Percentiles rank a stretch among this genome's conserved stretches.
Conservation (phyloP, 2,888 invertebrate species). For the Antitype chi region DNA sequence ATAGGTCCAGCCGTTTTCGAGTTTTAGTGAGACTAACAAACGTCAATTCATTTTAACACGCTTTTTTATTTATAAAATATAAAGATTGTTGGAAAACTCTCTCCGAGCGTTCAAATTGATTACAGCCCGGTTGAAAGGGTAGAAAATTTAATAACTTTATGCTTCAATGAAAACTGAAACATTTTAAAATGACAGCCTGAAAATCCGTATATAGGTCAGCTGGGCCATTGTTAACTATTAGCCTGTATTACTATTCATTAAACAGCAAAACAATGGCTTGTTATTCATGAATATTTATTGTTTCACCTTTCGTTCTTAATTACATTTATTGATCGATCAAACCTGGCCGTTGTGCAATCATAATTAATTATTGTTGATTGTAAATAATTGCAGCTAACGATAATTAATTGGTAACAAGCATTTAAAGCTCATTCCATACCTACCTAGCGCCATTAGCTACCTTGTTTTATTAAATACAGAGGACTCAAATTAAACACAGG, state of each 20-base stretch:
- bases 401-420: neutral
- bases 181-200: conserved; percentile 12
- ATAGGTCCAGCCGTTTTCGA: too few species aligned
- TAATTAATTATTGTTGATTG: conserved; percentile 42
- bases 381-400: conserved; percentile 13
- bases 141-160: conserved; percentile 20
- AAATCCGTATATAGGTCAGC: conserved; percentile 32
- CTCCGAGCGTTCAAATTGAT: conserved; percentile 12
- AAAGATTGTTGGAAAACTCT: neutral
- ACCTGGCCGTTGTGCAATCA: conserved; percentile 3
- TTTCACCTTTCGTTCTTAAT: conserved; percentile 26
- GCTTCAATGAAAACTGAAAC: conserved; percentile 12
- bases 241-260: conserved; percentile 38
- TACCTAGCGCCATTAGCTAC: neutral
- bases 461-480: conserved; percentile 1
- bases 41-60: too few species aligned
- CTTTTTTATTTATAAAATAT: too few species aligned
- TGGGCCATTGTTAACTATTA: conserved; percentile 21
- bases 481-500: conserved; percentile 12
- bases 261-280: conserved; percentile 42
- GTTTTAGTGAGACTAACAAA: too few species aligned
- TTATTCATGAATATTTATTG: conserved; percentile 47
- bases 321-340: conserved; percentile 38
- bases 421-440: neutral
- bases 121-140: conserved; percentile 7